A percentile compares a stretch with the other conserved stretches of the same genome.
phyloP scores from a whole-genome alignment of 2,797 vertebrate genomes.

The Megaceryle alcyon region DNA sequence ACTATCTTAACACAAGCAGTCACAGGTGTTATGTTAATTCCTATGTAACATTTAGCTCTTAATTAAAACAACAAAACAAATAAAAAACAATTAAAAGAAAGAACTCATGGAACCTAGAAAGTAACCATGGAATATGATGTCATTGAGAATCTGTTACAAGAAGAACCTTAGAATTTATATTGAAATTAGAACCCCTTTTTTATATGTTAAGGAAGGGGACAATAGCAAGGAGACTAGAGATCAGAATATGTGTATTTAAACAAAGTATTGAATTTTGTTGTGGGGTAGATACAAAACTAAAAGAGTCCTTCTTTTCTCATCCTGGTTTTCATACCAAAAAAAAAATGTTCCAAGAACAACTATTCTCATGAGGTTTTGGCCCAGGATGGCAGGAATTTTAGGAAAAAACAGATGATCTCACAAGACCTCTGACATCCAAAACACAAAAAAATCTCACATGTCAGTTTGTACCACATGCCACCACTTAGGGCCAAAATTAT shows the following conservation, averaged over 20 bases:
- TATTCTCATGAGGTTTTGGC: conserved; percentile 63
- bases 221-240: background rate
- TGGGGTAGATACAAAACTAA: conserved; percentile 34
- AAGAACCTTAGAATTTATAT: background rate
- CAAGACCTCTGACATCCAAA: conserved; percentile 57
- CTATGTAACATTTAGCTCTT: background rate
- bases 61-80: background rate
- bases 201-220: background rate
- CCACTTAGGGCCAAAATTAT: conserved; percentile 48
- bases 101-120: background rate
- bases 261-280: conserved; percentile 6
- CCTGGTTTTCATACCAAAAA: conserved; percentile 34
- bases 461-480: conserved; percentile 49
- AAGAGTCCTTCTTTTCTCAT: conserved; percentile 30
- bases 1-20: background rate
- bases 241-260: background rate
- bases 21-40: background rate
- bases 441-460: conserved; percentile 33
- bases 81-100: background rate
- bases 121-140: background rate
- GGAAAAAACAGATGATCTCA: conserved; percentile 54
- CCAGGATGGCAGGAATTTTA: conserved; percentile 48
- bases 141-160: background rate
- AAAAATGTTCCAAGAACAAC: conserved; percentile 51
- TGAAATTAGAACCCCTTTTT: background rate